Percentiles rank a stretch among this genome's conserved stretches.
Conservation (phyloP, 37 sponge, comb jelly and placozoan species). For the Agelas oroides region DNA sequence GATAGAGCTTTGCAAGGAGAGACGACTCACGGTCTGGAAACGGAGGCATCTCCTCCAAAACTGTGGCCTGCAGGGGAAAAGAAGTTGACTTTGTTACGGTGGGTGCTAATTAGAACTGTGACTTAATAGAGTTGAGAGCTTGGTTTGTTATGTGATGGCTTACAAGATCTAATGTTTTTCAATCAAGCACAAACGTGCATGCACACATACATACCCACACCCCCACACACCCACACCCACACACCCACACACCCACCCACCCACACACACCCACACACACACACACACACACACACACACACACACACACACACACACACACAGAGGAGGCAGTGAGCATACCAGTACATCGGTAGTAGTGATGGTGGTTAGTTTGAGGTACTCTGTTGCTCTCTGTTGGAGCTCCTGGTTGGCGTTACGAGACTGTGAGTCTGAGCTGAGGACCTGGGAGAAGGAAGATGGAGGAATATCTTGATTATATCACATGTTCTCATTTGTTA, state of each 20-base stretch:
- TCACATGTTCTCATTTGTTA: no score
- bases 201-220: no score
- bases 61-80: constrained; percentile 73
- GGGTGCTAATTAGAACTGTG: background rate
- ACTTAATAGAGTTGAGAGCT: background rate
- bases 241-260: no score
- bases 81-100: background rate
- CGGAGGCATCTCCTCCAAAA: constrained; percentile 95
- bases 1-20: constrained; percentile 87
- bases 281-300: no score
- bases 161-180: no score
- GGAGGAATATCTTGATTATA: background rate
- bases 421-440: constrained; percentile 71
- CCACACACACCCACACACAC: no score
- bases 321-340: no score
- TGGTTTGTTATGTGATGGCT: no score
- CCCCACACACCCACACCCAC: no score
- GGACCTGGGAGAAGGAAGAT: constrained; percentile 40
- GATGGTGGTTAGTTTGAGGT: constrained; percentile 79
- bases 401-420: constrained; percentile 87
- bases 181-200: no score
- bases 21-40: constrained; percentile 93
- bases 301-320: no score
- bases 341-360: constrained; percentile 84
- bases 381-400: constrained; percentile 94